phyloP scores from a whole-genome alignment of 1,140 invertebrate genomes.

The Orussus abietinus region DNA sequence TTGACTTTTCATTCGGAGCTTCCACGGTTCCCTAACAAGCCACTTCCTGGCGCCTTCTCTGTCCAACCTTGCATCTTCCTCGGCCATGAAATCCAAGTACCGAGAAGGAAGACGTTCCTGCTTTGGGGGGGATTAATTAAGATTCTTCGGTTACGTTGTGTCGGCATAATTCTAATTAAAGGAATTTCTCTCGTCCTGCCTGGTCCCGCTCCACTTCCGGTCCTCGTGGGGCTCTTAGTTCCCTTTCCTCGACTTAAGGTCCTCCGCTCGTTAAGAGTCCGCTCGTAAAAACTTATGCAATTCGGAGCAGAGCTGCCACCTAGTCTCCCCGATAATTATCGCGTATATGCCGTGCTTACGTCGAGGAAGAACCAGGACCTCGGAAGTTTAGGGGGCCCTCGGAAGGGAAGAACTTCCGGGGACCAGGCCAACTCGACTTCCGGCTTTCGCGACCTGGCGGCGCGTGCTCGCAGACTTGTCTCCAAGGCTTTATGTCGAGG shows the following conservation, averaged over 20 bases:
- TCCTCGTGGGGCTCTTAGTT: conserved; percentile 1
- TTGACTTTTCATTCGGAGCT: too few relatives aligned
- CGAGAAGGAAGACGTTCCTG: too few relatives aligned
- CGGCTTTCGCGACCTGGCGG: too few relatives aligned
- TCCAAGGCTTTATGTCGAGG: too few relatives aligned
- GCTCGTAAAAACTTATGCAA: conserved; percentile 23
- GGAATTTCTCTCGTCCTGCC: conserved; percentile 17
- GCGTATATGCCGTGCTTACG: background rate
- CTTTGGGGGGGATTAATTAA: conserved; percentile 24
- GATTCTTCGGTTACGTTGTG: conserved; percentile 24
- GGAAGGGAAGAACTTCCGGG: too few relatives aligned
- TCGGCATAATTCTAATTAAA: conserved; percentile 33
- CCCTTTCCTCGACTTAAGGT: conserved; percentile 7
- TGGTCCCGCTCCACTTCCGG: background rate
- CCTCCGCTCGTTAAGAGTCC: conserved; percentile 26
- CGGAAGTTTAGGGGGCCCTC: too few relatives aligned
- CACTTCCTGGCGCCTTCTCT: too few relatives aligned
- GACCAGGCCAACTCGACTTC: too few relatives aligned
- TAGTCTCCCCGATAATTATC: conserved; percentile 1
- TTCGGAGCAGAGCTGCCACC: conserved; percentile 6
- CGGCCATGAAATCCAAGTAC: too few relatives aligned
- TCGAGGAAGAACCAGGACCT: background rate
- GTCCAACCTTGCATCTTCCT: too few relatives aligned
- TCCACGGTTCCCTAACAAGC: too few relatives aligned
- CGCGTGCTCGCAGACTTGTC: too few relatives aligned